phyloP scores from a whole-genome alignment of 2,797 vertebrate species.

The Sebastiscus albofasciatus region DNA sequence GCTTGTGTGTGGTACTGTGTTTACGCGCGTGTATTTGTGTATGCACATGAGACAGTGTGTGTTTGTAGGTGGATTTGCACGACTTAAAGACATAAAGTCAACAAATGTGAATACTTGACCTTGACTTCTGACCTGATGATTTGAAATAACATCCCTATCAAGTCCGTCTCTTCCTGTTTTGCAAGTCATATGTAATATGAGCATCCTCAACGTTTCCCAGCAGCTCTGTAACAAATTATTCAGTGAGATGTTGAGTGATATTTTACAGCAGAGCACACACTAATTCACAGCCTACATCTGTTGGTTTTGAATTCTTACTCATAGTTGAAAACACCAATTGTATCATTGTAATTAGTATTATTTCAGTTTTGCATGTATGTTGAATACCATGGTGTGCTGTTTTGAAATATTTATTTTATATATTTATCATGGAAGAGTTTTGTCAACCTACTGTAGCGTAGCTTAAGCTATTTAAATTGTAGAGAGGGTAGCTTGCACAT shows the following conservation, averaged over 20 bases:
- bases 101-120: slow-evolving; percentile 17
- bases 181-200: slow-evolving; percentile 21
- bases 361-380: background rate
- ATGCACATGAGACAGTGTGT: background rate
- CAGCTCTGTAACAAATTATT: slow-evolving; percentile 31
- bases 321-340: background rate
- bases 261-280: slow-evolving; percentile 26
- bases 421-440: slow-evolving; percentile 19
- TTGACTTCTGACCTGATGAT: slow-evolving; percentile 3
- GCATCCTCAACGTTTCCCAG: background rate
- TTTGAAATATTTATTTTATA: slow-evolving; percentile 16
- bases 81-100: slow-evolving; percentile 4
- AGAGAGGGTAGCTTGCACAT: background rate
- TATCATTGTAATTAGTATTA: background rate
- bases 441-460: background rate
- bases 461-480: background rate
- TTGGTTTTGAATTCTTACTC: background rate
- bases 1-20: background rate
- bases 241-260: slow-evolving; percentile 28
- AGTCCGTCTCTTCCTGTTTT: slow-evolving; percentile 18
- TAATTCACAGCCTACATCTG: background rate
- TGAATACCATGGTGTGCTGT: background rate
- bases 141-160: slow-evolving; percentile 12
- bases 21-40: background rate
- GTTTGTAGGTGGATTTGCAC: background rate